Base-by-base conservation (phyloP, 2,888 invertebrate species). In the Tuberolachnus salignus region DNA sequence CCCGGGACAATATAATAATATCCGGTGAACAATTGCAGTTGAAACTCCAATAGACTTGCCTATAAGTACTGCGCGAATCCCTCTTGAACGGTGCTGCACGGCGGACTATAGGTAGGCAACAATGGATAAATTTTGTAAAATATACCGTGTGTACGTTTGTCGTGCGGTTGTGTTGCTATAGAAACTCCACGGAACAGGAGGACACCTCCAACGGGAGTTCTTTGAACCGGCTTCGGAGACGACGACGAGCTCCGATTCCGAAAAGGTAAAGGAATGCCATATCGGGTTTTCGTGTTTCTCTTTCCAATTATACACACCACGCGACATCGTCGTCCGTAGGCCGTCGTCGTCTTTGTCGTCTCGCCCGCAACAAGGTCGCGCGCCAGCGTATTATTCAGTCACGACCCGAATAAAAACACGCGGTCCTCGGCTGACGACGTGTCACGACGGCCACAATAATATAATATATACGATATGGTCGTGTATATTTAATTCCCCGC, bases 221-320 rank as follows among this genome's bases (percentile, higher is more conserved):
- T 78, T 78, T 78, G 75, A 78, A 78, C 74, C 74, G 46, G 74
- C 66, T 66, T 66, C 44, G 26, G 13, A 75, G 66, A 67, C 69
- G 51, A 46, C 55, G 57, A 19, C 6, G 6, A 4, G 19, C 26
- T 67, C 3, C 6, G 3, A 34, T 34, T 67, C 75, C 59, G 59
- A 78, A 78, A 78, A 67, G 74, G 66, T 66, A 66, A 75, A 57
- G 49, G 67, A 78, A 78, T 78, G 67, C 67, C 34, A 59, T 69
- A 59, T 69, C 71, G 49, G 49, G 72, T 71, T 72, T 70, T 70
- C 26, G 51, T 42, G n/a, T 73, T n/a, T 73, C 73, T 80, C 21
- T 73, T 51, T 66, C 14, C 72, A 6, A 19, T 26, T 3, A 34
- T 34, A 34, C 34, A n/a, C n/a, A n/a, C n/a, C n/a, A n/a, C n/a